These are phyloP conservation scores for Leucania comma DNA, from an alignment of 2,888 invertebrate species.

Conservation along the genomic window DNA sequence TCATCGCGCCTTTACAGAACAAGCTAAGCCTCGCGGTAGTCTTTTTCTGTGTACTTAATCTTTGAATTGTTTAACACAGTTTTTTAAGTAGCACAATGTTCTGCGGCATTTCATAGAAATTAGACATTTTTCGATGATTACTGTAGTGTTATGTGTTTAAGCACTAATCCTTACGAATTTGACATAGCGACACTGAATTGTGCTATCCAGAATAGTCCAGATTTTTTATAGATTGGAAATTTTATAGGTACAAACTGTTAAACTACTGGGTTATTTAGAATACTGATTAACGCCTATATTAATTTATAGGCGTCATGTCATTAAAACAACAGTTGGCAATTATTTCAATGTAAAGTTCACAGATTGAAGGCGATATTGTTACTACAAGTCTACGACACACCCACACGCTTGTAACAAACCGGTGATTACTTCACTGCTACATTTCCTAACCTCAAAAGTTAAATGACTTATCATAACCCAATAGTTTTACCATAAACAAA, in stretches of 20 bases:
- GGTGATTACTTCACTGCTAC: constrained; percentile 57
- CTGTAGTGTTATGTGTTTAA: constrained; percentile 20
- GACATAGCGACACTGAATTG: not conserved
- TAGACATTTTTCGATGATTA: not conserved
- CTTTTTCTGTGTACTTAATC: constrained; percentile 42
- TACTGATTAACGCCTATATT: constrained; percentile 18
- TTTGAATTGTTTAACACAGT: constrained; percentile 42
- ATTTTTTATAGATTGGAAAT: no score
- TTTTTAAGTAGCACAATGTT: constrained; percentile 42
- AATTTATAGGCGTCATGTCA: constrained; percentile 38
- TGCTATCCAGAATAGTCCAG: no score
- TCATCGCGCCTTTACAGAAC: constrained; percentile 68
- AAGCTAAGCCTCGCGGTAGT: constrained; percentile 29
- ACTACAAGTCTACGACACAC: constrained; percentile 18
- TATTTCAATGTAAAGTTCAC: constrained; percentile 75
- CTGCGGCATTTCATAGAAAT: not conserved
- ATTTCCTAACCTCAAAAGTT: constrained; percentile 60
- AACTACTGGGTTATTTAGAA: constrained; percentile 4
- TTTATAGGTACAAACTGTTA: not conserved
- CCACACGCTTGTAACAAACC: constrained; percentile 58
- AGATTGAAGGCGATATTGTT: constrained; percentile 45
- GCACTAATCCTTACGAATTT: constrained; percentile 10
- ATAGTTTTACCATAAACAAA: constrained; percentile 62
- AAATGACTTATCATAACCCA: constrained; percentile 64
- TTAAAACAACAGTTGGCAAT: constrained; percentile 39